Percentiles rank a stretch among this genome's conserved stretches.
These are phyloP conservation scores for Crotalus tigris DNA, from an alignment of 2,113 vertebrate species.

Conservation along the genomic window DNA sequence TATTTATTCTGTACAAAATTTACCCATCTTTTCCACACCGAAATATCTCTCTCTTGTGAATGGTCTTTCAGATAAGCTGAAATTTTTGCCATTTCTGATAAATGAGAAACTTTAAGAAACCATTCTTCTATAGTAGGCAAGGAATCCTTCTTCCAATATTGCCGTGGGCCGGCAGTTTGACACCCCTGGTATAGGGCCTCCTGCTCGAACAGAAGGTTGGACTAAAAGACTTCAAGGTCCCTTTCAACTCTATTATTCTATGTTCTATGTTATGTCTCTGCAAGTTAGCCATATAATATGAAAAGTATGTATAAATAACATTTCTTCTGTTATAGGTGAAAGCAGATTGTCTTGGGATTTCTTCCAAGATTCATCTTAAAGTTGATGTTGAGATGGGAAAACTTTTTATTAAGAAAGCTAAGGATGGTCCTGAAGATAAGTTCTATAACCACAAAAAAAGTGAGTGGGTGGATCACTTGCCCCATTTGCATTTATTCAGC, in stretches of 20 bases:
- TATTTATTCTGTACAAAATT: too few species aligned
- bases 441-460: conserved; percentile 95
- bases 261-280: not conserved
- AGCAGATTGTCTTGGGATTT: conserved; percentile 85
- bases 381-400: conserved; percentile 95
- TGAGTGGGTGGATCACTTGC: conserved; percentile 62
- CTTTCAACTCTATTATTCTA: not conserved
- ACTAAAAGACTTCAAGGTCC: not conserved
- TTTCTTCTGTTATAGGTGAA: conserved; percentile 78
- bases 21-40: too few species aligned
- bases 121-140: too few species aligned
- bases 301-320: not conserved
- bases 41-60: too few species aligned
- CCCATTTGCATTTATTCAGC: not conserved
- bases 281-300: not conserved
- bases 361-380: conserved; percentile 89
- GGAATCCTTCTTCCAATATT: too few species aligned
- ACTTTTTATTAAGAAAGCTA: conserved; percentile 89
- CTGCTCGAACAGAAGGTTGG: not conserved
- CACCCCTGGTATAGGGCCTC: not conserved
- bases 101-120: too few species aligned
- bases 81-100: too few species aligned
- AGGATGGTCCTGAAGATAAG: conserved; percentile 94
- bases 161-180: too few species aligned
- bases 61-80: too few species aligned